These are phyloP conservation scores for Terebella lapidaria DNA, from an alignment of 2,888 invertebrate genomes.

Conservation along the genomic window DNA sequence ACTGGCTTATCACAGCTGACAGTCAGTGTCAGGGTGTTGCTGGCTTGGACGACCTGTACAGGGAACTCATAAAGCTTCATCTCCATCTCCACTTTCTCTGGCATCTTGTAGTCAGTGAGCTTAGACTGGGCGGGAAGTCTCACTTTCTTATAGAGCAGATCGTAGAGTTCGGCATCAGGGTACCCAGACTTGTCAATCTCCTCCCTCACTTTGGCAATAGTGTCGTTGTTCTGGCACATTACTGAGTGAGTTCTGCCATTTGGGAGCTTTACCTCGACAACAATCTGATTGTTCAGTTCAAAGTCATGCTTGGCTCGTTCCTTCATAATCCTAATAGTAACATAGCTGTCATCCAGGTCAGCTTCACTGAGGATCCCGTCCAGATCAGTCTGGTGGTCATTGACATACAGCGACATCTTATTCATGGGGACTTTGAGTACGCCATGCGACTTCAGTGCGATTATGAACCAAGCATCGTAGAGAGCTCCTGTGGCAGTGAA, in stretches of 20 bases:
- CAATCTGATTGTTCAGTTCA: too few relatives aligned
- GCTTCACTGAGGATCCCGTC: too few relatives aligned
- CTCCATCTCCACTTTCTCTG: background rate
- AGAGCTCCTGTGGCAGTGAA: too few relatives aligned
- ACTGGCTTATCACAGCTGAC: background rate
- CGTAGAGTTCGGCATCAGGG: background rate
- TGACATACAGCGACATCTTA: too few relatives aligned
- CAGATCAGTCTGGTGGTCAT: too few relatives aligned
- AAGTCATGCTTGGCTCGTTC: too few relatives aligned
- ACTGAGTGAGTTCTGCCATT: background rate
- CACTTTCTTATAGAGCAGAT: conserved; percentile 4
- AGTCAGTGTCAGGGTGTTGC: background rate
- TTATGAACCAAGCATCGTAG: too few relatives aligned
- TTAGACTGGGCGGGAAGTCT: background rate
- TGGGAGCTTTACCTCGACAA: too few relatives aligned
- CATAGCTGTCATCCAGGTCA: too few relatives aligned
- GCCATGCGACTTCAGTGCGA: too few relatives aligned
- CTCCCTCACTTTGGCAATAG: conserved; percentile 3
- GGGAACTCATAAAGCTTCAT: conserved; percentile 8
- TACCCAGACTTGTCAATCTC: background rate
- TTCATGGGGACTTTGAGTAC: too few relatives aligned
- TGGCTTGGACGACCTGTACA: background rate
- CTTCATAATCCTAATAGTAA: too few relatives aligned
- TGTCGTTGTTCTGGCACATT: background rate
- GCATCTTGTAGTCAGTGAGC: conserved; percentile 2